Base-by-base conservation (phyloP, 2,113 vertebrate species). In the Prietella phreatophila region DNA sequence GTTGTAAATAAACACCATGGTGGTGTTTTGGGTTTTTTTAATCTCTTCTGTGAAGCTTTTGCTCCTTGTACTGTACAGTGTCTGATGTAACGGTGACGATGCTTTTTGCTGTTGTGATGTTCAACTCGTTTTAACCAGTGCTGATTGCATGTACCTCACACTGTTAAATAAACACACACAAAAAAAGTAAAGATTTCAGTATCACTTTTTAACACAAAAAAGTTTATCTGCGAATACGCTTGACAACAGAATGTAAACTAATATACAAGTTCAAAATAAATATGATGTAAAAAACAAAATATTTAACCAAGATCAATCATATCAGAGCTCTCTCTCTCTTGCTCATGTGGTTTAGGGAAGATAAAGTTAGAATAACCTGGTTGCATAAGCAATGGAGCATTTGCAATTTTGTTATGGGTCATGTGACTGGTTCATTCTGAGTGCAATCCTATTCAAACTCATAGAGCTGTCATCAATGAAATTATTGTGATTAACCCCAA, bases 1-100 rank as follows among this genome's bases (percentile, higher is more conserved):
- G 94, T 95, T 94, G 93, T 94, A 94, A 42, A 87, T 92, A 94
- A 88, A 87, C 78, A 94, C 95, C 93, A 94, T 95, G 94, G 92
- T 94, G 92, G 91, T 92, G 93, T 82, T 95, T n/a, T n/a, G n/a
- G n/a, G n/a, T 60, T 93, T 93, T 93, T 50, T 73, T 0, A 19
- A 82, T 95, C 93, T 94, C 94, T 95, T 95, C 94, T 95, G 94
- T 95, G 94, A 95, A 95, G 94, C 92, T 94, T 86, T 83, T 79
- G 83, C 69, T 89, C 53, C 53, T 63, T 56, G 89, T 94, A 89
- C 91, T 91, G 89, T 93, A 88, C 78, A 83, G 91, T 92, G 67
- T 86, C 88, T 87, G 76, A 60, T 82, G 89, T 82, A 85, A 90
- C 91, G 89, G 93, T 94, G 93, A 92, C 80, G 90, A 94, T 86